Base-by-base conservation (phyloP, 2,888 invertebrate species). In the Lymantria monacha region DNA sequence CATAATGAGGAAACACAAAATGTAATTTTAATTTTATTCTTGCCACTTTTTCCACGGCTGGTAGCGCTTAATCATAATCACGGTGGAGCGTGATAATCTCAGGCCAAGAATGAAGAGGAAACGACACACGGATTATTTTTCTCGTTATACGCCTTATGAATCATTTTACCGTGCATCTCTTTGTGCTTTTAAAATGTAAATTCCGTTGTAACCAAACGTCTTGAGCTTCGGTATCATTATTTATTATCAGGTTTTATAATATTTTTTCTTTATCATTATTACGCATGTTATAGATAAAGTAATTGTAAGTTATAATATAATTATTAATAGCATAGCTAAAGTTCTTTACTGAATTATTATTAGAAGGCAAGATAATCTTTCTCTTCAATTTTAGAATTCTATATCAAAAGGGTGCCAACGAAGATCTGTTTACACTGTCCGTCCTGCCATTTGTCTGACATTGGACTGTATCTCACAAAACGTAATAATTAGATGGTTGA, bases 1-100 rank as follows among this genome's bases (percentile, higher is more conserved):
- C 67, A 66, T 78, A 78, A 79, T 79, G 75, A 78, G 72, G 70
- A 68, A 61, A 63, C 69, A 65, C 65, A 67, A 76, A 78, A 81
- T 78, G 71, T 81, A 77, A 79, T 81, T 83, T 84, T 81, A 81
- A 83, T 83, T 80, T 83, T 74, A 79, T 81, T 78, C 69, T 62
- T 66, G 62, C 63, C 66, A 71, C 66, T 79, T 78, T 76, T 71
- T 74, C 71, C 71, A 47, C 76, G 72, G 74, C 73, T 76, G 74
- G 66, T 71, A 63, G 70, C 76, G 74, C 75, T 84, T 83, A 80
- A 82, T 85, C 83, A 84, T 83, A 85, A 87, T 85, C 83, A 85
- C 74, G 74, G 67, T 66, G 61, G 66, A 57, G 72, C 77, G 81
- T 76, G 79, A 83, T 85, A 83, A 87, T 87, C 83, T 74, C 69